Base-by-base conservation (phyloP, 2,113 vertebrate species). In the Mellivora capensis region DNA sequence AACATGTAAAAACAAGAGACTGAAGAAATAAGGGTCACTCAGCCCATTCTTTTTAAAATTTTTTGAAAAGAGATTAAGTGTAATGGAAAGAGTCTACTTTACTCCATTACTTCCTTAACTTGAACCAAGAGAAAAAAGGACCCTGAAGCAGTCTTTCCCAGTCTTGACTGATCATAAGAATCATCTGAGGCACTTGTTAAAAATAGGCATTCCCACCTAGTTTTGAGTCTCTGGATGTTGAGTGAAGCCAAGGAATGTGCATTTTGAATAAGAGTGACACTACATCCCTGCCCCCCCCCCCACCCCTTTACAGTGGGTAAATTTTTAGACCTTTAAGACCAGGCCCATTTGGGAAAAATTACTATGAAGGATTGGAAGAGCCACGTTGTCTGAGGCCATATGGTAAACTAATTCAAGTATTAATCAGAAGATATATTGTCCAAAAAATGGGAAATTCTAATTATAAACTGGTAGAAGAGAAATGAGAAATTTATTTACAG, bases 381-480 rank as follows among this genome's bases (percentile, higher is more conserved):
- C 59, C 71, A 74, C 1, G 14, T 21, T 64, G 23, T 87, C 74
- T 79, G 82, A 77, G 79, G 52, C 42, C 90, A 82, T 54, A 61
- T 44, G 23, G 39, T 79, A 74, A 93, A 90, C 15, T 44, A 57
- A 72, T 7, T 42, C 37, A 87, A 11, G 62, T 96, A 76, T 93
- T 81, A 72, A 84, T 67, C 39, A 90, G 44, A 87, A 94, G 57
- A 13, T 61, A n/a, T 2, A 11, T 21, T 93, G 76, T 67, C 49
- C 42, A 20, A 44, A 87, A 84, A 77, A 49, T 67, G n/a, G 84
- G 52, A 74, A 87, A 69, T 88, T 83, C 87, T 94, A 64, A 57
- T 76, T n/a, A 91, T n/a, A 91, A 88, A n/a, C 42, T 74, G n/a
- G 31, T 97, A 23, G 39, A 94, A 79, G 54, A 95, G 64, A 96